Evolutionary conservation across 2,797 vertebrate genomes (phyloP).

Genomic region (Sebastes umbrosus): DNA sequence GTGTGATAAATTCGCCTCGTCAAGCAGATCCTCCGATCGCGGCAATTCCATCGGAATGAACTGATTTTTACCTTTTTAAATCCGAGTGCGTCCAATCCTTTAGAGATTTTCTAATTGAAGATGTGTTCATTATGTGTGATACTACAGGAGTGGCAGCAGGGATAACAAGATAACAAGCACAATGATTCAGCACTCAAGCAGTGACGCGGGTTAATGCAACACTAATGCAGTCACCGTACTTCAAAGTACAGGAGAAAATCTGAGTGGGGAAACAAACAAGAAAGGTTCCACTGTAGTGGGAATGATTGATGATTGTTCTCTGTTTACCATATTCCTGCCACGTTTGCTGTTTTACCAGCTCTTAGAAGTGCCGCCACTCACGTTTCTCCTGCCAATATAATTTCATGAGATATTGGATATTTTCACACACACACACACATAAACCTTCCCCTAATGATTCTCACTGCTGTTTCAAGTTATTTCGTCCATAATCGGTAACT

Average conservation of each 20-base stretch:
- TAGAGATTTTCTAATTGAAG: slow-evolving; percentile 7
- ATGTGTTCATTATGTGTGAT: neutral
- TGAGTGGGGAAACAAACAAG: slow-evolving; percentile 14
- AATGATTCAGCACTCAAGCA: neutral
- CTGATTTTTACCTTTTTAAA: neutral
- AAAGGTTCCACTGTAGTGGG: neutral
- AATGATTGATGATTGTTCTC: slow-evolving; percentile 45
- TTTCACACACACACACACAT: slow-evolving; percentile 25
- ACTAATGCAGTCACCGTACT: neutral
- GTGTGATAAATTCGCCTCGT: neutral
- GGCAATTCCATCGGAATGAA: too few species aligned
- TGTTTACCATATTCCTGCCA: slow-evolving; percentile 40
- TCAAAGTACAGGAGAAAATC: slow-evolving; percentile 10
- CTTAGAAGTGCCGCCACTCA: slow-evolving; percentile 40
- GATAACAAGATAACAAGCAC: slow-evolving; percentile 21
- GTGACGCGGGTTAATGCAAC: slow-evolving; percentile 23
- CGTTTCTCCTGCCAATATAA: slow-evolving; percentile 34
- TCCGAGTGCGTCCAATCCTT: neutral
- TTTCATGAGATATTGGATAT: slow-evolving; percentile 35
- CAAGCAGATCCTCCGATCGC: neutral
- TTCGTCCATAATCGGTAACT: slow-evolving; percentile 6
- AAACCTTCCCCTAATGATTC: slow-evolving; percentile 10
- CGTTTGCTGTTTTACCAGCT: neutral
- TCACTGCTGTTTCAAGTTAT: slow-evolving; percentile 20
- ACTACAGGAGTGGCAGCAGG: neutral